Evolutionary conservation across 1,140 invertebrate genomes (phyloP).

Genomic region (Dendroctonus ponderosae): DNA sequence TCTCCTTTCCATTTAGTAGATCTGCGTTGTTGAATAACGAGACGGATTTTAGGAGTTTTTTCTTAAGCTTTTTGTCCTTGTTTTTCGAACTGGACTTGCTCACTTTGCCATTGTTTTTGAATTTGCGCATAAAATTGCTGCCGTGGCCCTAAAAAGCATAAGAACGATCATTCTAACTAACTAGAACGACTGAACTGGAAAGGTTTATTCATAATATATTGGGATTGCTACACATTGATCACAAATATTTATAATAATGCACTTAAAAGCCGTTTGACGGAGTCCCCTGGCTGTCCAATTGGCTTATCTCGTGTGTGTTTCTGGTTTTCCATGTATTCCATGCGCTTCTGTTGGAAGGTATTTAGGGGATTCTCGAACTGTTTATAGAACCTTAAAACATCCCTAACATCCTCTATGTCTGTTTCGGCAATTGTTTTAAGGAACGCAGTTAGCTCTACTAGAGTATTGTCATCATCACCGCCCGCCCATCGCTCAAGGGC

Average conservation of each 20-base stretch:
- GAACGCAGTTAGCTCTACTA: conserved; percentile 90
- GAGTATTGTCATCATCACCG: conserved; percentile 82
- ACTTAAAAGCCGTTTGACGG: conserved; percentile 26
- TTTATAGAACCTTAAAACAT: conserved; percentile 88
- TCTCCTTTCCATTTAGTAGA: conserved; percentile 4
- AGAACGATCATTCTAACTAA: neutral
- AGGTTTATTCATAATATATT: neutral
- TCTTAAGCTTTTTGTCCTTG: conserved; percentile 2
- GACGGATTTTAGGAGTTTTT: neutral
- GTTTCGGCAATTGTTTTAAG: conserved; percentile 85
- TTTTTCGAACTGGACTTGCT: conserved; percentile 11
- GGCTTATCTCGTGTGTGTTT: conserved; percentile 19
- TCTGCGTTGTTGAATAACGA: neutral
- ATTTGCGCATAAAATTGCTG: neutral
- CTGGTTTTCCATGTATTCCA: conserved; percentile 50
- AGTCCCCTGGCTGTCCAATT: conserved; percentile 14
- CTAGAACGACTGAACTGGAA: neutral
- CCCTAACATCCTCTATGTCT: conserved; percentile 89
- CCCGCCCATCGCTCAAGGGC: conserved; percentile 89
- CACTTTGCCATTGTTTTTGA: neutral
- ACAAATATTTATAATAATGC: conserved; percentile 12
- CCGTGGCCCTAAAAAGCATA: neutral
- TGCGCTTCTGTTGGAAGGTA: conserved; percentile 86
- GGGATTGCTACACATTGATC: too few relatives aligned
- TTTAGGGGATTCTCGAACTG: conserved; percentile 92